Conservation (phyloP, 2,888 invertebrate species). For the Tipula vernalis region DNA sequence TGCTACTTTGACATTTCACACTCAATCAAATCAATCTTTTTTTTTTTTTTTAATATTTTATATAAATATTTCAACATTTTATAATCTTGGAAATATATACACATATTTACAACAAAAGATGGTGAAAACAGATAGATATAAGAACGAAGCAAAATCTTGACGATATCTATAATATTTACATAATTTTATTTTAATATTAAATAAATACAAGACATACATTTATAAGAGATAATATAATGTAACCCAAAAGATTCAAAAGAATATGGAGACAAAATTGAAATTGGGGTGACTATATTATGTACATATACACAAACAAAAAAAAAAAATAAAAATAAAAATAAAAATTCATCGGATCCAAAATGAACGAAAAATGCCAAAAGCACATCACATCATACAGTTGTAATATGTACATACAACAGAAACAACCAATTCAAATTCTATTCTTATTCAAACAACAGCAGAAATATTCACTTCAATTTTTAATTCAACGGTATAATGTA, state of each 20-base stretch:
- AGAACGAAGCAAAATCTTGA: neutral
- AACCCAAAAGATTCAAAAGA: neutral
- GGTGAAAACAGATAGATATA: neutral
- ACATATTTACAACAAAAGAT: neutral
- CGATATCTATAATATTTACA: neutral
- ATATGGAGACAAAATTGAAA: neutral
- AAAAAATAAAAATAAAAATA: neutral
- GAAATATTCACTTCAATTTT: neutral
- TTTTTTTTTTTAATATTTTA: neutral
- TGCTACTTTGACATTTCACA: neutral
- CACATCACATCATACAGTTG: neutral
- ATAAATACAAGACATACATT: neutral
- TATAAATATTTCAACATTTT: neutral
- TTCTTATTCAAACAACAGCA: neutral
- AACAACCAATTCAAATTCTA: neutral
- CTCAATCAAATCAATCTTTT: neutral
- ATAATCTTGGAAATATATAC: neutral
- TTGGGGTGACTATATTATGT: neutral
- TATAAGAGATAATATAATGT: neutral
- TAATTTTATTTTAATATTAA: neutral
- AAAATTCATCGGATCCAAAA: neutral
- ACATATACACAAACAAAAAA: neutral
- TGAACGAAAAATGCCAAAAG: neutral
- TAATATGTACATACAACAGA: neutral
- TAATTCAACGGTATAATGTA: conserved; percentile 4